Percentiles rank a stretch among this genome's conserved stretches.
These are phyloP conservation scores for Rhodeus uyekii DNA, from an alignment of 2,797 vertebrate species.

Conservation along the genomic window DNA sequence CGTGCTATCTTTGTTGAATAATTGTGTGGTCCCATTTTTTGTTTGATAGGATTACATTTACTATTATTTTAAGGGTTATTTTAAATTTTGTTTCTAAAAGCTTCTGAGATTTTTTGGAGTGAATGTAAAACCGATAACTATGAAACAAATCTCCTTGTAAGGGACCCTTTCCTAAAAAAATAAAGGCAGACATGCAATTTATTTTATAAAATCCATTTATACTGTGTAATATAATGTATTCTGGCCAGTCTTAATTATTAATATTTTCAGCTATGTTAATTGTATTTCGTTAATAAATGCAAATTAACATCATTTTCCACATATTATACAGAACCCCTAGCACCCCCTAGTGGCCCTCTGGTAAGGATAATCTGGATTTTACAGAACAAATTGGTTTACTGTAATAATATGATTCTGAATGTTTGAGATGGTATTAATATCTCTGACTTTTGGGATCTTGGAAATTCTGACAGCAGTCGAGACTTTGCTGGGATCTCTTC, in stretches of 20 bases:
- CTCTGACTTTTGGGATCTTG: background rate
- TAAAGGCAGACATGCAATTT: background rate
- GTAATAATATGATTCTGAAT: background rate
- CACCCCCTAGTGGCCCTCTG: background rate
- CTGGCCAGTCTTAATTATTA: background rate
- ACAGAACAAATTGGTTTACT: background rate
- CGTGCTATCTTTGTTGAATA: slow-evolving; percentile 69
- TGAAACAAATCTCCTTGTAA: background rate
- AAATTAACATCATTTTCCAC: background rate
- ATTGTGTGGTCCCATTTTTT: background rate
- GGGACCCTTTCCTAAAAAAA: too few species aligned
- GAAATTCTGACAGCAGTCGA: background rate
- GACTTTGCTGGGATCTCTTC: background rate
- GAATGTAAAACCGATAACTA: too few species aligned
- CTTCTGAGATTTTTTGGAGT: too few species aligned
- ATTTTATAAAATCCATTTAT: background rate
- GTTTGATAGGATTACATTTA: too few species aligned
- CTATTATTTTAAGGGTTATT: background rate
- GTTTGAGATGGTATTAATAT: background rate
- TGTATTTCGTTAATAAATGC: background rate
- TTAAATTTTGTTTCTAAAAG: background rate
- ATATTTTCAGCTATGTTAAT: background rate
- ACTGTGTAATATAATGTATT: too few species aligned
- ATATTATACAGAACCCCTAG: background rate
- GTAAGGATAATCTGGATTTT: background rate